phyloP scores from a whole-genome alignment of 2,888 invertebrate genomes.

The Napeogenes sylphis region DNA sequence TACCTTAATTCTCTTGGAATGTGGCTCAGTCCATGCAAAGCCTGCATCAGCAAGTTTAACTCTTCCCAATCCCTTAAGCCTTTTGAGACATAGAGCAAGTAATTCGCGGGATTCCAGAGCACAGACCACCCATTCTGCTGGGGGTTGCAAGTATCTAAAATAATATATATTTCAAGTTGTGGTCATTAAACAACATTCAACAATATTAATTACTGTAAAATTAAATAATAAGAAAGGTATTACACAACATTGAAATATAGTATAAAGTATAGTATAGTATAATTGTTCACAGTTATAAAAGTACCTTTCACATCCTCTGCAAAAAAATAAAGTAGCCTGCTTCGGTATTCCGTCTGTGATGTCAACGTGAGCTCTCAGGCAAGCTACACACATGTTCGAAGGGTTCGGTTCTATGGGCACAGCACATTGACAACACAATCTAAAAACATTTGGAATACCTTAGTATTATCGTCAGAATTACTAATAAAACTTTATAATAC shows the following conservation, averaged over 20 bases:
- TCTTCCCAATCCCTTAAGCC: slow-evolving; percentile 90
- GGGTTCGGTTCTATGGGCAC: slow-evolving; percentile 95
- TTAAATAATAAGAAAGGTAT: no score
- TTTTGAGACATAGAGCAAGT: slow-evolving; percentile 92
- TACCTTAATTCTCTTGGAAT: slow-evolving; percentile 97
- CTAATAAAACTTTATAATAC: background rate
- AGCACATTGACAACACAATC: slow-evolving; percentile 97
- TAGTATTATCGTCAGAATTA: background rate
- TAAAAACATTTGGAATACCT: slow-evolving; percentile 44
- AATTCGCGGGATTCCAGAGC: slow-evolving; percentile 94
- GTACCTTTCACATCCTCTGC: slow-evolving; percentile 93
- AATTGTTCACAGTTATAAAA: background rate
- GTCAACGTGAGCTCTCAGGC: slow-evolving; percentile 93
- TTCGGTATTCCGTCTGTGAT: slow-evolving; percentile 98
- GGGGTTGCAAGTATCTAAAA: slow-evolving; percentile 90
- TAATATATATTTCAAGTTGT: slow-evolving; percentile 2
- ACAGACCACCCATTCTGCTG: slow-evolving; percentile 90
- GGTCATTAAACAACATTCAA: no score
- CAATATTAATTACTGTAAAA: no score
- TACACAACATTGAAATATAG: no score
- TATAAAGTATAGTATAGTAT: no score
- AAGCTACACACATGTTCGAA: slow-evolving; percentile 97
- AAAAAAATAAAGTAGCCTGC: slow-evolving; percentile 92
- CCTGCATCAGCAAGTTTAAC: slow-evolving; percentile 96
- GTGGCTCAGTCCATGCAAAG: slow-evolving; percentile 99